A percentile compares a stretch with the other conserved stretches of the same genome.
Evolutionary conservation across 2,888 invertebrate genomes (phyloP).

Genomic region (Sceliomorpha sp.): DNA sequence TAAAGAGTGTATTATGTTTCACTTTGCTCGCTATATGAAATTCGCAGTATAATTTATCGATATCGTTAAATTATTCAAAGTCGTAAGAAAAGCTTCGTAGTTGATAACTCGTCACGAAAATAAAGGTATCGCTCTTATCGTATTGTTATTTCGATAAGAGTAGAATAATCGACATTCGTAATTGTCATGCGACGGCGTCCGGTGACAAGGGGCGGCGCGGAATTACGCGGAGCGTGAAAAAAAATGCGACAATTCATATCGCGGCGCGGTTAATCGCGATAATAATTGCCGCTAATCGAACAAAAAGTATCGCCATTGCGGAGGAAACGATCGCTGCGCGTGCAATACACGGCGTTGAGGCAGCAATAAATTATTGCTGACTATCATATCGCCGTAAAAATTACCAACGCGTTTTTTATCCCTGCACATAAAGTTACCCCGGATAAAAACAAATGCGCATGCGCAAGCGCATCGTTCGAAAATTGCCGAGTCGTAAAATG

Average conservation of each 20-base stretch:
- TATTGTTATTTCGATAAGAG: no score
- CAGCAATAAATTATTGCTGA: constrained; percentile 23
- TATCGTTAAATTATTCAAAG: no score
- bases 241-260: constrained; percentile 4
- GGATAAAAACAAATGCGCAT: constrained; percentile 38
- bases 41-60: no score
- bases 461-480: constrained; percentile 29
- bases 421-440: constrained; percentile 25
- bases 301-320: constrained; percentile 12
- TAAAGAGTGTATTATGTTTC: no score
- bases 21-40: no score
- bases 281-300: background rate
- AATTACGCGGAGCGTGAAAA: no score
- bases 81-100: no score
- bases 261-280: constrained; percentile 9
- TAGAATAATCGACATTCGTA: no score
- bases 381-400: constrained; percentile 28
- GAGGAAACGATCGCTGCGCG: constrained; percentile 5
- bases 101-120: no score
- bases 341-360: constrained; percentile 11
- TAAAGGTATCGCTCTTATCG: no score
- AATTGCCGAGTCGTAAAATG: constrained; percentile 42
- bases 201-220: no score
- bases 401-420: constrained; percentile 31
- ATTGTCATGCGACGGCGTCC: no score